Base-by-base conservation (phyloP, 2,797 vertebrate species). In the Parambassis ranga region DNA sequence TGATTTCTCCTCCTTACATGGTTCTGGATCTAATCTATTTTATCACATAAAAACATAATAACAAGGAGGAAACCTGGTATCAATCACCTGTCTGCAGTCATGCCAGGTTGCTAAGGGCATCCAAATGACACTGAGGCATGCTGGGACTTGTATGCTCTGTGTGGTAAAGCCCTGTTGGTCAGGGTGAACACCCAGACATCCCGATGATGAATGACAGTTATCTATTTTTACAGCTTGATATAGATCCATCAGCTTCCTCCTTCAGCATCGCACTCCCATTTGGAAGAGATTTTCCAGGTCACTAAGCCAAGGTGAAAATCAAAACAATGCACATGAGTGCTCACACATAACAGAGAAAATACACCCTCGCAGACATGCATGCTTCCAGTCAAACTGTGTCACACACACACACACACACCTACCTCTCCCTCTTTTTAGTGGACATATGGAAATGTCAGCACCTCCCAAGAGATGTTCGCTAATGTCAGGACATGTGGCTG, bases 401-500 rank as follows among this genome's bases (percentile, higher is more conserved):
- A 38, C 69, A 55, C 74, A 42, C 43, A 37, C 69, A 55, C 74
- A 42, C 43, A 37, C n/a, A n/a, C n/a, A n/a, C n/a, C n/a, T n/a
- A n/a, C 16, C 51, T 46, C 55, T 63, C 7, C 18, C 43, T 44
- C 81, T 77, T 47, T 61, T 65, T 33, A 31, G 58, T 65, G 81
- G 83, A 75, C 82, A 78, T 77, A 79, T 75, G 83, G 85, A 91
- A 92, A 92, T 90, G 91, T 87, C 90, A 91, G 53, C 1, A 3
- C 5, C 24, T 89, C 90, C 86, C 81, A 28, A 44, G 88, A 85
- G 90, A 77, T 62, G 38, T 49, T 72, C 4, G 73, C 71, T 88
- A 91, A 92, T 91, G 89, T 90, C 87, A 85, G 88, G 85, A 91
- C 89, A 90, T 86, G 88, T 84, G 88, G 86, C 77, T 70, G 84